These are phyloP conservation scores for Oxycera nigricornis DNA, from an alignment of 2,888 invertebrate species.

Conservation along the genomic window DNA sequence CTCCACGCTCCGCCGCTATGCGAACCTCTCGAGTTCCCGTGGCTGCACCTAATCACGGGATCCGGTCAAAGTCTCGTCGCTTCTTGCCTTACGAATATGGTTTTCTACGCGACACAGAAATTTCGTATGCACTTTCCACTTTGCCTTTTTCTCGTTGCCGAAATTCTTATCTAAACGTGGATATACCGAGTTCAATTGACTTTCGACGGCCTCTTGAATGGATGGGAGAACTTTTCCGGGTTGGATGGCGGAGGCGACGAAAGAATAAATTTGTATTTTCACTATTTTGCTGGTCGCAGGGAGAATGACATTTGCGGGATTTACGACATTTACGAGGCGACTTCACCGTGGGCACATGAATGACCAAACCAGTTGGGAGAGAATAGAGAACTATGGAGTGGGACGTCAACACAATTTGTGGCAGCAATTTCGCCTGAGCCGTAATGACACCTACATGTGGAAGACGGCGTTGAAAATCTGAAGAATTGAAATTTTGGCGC, in stretches of 20 bases:
- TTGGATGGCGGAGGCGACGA: neutral
- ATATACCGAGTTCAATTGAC: neutral
- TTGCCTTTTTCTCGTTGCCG: neutral
- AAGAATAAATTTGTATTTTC: constrained; percentile 19
- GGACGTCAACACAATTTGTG: too few relatives aligned
- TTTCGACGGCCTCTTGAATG: neutral
- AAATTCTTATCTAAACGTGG: neutral
- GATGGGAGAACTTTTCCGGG: neutral
- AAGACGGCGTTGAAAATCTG: too few relatives aligned
- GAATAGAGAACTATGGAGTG: too few relatives aligned
- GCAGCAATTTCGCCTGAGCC: too few relatives aligned
- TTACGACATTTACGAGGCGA: constrained; percentile 8
- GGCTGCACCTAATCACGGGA: neutral
- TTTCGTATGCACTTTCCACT: constrained; percentile 14
- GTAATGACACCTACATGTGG: too few relatives aligned
- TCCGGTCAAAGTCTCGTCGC: neutral
- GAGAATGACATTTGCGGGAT: constrained; percentile 26
- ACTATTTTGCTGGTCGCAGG: constrained; percentile 24
- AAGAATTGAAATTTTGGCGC: too few relatives aligned
- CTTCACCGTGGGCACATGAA: neutral
- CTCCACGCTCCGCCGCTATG: neutral
- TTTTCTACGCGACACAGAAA: constrained; percentile 12
- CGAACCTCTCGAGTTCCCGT: neutral
- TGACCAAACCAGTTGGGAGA: too few relatives aligned
- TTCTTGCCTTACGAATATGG: neutral